phyloP scores from a whole-genome alignment of 2,888 invertebrate species.

The Dastarcus helophoroides region DNA sequence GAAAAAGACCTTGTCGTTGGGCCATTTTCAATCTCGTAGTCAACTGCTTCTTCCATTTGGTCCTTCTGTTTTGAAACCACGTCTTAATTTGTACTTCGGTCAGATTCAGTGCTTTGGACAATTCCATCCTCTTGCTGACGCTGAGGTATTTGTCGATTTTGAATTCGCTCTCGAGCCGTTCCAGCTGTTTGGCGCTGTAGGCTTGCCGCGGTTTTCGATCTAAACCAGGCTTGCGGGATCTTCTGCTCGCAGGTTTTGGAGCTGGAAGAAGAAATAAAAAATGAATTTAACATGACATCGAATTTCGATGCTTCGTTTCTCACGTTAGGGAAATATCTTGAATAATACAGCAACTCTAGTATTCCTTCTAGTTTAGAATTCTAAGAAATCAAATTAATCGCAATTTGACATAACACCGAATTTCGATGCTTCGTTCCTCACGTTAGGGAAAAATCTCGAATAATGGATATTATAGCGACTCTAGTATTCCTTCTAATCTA shows the following conservation, averaged over 20 bases:
- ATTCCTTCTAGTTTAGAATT: no score
- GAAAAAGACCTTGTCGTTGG: conserved; percentile 70
- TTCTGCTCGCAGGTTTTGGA: conserved; percentile 66
- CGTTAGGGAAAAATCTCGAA: no score
- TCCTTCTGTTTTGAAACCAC: conserved; percentile 91
- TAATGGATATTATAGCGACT: no score
- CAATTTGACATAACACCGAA: no score
- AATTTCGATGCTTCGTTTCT: no score
- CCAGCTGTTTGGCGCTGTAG: conserved; percentile 89
- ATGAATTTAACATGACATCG: no score
- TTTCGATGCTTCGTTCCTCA: no score
- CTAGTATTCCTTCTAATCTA: no score
- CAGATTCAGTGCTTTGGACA: conserved; percentile 76
- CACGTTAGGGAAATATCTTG: no score
- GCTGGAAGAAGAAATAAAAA: conserved; percentile 54
- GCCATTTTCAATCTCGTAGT: conserved; percentile 82
- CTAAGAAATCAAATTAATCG: no score
- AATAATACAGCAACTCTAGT: no score
- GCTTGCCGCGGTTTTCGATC: conserved; percentile 94
- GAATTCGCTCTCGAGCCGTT: conserved; percentile 85
- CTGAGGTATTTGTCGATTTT: conserved; percentile 93
- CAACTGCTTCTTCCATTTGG: conserved; percentile 96
- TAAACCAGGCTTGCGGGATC: conserved; percentile 75
- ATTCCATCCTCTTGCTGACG: conserved; percentile 88
- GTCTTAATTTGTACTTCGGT: conserved; percentile 96